A percentile compares a stretch with the other conserved stretches of the same genome.
phyloP scores from a whole-genome alignment of 1,140 invertebrate genomes.

The Metaphire vulgaris region DNA sequence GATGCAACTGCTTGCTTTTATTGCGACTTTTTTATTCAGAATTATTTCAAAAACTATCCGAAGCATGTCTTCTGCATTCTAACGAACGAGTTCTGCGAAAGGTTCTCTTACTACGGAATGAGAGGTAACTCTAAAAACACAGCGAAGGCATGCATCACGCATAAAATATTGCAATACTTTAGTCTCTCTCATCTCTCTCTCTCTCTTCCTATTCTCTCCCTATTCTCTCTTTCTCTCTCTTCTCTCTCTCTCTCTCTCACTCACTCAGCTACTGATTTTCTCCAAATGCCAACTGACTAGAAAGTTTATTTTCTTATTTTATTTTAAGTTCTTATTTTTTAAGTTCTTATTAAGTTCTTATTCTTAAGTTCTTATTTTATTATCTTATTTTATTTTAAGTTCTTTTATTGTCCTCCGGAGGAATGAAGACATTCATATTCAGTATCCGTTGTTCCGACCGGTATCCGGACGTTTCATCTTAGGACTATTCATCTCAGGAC shows the following conservation, averaged over 20 bases:
- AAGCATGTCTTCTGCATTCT: conserved; percentile 88
- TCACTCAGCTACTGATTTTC: not conserved
- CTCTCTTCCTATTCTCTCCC: not conserved
- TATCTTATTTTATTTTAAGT: too few species aligned
- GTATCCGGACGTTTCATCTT: too few species aligned
- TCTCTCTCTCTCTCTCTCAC: not conserved
- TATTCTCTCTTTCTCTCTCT: not conserved
- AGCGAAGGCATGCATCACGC: not conserved
- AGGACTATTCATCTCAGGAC: too few species aligned
- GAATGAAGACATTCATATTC: too few species aligned
- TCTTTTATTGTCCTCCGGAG: too few species aligned
- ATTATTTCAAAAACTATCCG: conserved; percentile 60
- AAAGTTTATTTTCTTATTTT: not conserved
- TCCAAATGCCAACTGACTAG: not conserved
- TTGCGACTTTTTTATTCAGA: too few species aligned
- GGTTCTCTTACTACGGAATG: conserved; percentile 94
- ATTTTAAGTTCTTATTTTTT: too few species aligned
- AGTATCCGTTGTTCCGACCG: too few species aligned
- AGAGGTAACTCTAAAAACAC: conserved; percentile 64
- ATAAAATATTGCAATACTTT: not conserved
- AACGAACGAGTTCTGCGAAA: conserved; percentile 90
- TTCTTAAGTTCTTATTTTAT: too few species aligned
- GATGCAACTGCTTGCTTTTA: too few species aligned
- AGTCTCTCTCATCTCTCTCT: not conserved
- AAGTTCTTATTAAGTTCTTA: too few species aligned